Percentiles rank a stretch among this genome's conserved stretches.
Evolutionary conservation across 2,888 invertebrate genomes (phyloP).

Genomic region (Griposia aprilina): DNA sequence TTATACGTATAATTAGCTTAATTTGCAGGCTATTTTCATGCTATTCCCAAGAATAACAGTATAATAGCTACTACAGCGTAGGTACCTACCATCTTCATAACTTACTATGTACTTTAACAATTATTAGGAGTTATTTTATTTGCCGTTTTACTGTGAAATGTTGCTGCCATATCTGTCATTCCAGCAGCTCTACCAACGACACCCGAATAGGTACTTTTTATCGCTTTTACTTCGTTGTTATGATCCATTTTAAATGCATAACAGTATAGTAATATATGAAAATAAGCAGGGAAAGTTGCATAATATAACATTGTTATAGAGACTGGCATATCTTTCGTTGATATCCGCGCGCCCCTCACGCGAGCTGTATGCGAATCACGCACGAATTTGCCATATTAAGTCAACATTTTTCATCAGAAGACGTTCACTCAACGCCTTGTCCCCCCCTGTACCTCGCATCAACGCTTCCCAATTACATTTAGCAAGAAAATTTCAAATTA

Average conservation of each 20-base stretch:
- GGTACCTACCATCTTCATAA: not conserved
- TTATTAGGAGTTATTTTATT: not conserved
- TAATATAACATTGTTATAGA: slow-evolving; percentile 39
- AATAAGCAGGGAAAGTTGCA: slow-evolving; percentile 18
- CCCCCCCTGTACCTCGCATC: slow-evolving; percentile 66
- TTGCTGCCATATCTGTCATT: not conserved
- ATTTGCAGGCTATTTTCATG: not conserved
- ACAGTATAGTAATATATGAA: not conserved
- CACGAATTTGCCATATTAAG: slow-evolving; percentile 76
- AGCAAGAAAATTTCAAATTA: slow-evolving; percentile 69
- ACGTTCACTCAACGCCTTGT: slow-evolving; percentile 69
- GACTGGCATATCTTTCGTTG: slow-evolving; percentile 35
- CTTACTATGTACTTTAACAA: not conserved
- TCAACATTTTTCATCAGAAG: slow-evolving; percentile 79
- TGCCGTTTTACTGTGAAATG: not conserved
- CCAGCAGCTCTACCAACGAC: not conserved
- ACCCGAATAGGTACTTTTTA: not conserved
- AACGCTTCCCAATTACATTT: slow-evolving; percentile 71
- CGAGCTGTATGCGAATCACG: slow-evolving; percentile 73
- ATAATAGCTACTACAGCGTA: not conserved
- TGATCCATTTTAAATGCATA: not conserved
- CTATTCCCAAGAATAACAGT: not conserved
- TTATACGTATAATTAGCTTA: not conserved
- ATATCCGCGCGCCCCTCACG: slow-evolving; percentile 47
- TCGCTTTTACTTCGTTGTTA: not conserved